phyloP scores from a whole-genome alignment of 1,140 invertebrate species.

The Hormaphis cornu region DNA sequence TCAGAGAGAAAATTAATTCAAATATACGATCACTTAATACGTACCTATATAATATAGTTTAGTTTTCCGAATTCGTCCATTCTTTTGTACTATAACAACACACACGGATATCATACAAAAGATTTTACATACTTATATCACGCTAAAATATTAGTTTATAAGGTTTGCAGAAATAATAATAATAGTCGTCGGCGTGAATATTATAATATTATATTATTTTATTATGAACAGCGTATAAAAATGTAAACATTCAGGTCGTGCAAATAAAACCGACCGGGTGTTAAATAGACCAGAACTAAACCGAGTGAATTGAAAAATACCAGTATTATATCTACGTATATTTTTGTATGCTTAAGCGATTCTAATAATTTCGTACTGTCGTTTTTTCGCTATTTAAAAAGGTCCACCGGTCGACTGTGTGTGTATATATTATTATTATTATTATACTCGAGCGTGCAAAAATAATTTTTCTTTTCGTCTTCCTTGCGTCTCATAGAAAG shows the following conservation, averaged over 20 bases:
- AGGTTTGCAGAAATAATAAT: constrained; percentile 6
- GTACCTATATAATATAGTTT: too few species aligned
- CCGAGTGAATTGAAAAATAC: constrained; percentile 7
- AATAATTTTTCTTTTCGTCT: too few species aligned
- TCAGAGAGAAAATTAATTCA: constrained; percentile 1
- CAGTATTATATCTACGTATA: too few species aligned
- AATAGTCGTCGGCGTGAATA: not conserved
- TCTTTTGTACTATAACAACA: not conserved
- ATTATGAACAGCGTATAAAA: constrained; percentile 22
- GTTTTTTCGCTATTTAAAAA: not conserved
- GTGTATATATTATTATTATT: not conserved
- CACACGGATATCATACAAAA: not conserved
- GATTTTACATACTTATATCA: not conserved
- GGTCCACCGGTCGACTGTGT: not conserved
- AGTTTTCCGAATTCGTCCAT: too few species aligned
- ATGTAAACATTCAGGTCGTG: constrained; percentile 20
- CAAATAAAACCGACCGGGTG: constrained; percentile 9
- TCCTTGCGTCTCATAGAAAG: too few species aligned
- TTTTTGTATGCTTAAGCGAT: not conserved
- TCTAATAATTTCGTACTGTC: not conserved
- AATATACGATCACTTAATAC: too few species aligned
- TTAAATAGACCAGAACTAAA: constrained; percentile 31
- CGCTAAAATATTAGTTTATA: not conserved
- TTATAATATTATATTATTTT: too few species aligned
- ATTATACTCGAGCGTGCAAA: too few species aligned